Conservation (phyloP, 1,140 invertebrate species). For the Trachymyrmex cornetzi region DNA sequence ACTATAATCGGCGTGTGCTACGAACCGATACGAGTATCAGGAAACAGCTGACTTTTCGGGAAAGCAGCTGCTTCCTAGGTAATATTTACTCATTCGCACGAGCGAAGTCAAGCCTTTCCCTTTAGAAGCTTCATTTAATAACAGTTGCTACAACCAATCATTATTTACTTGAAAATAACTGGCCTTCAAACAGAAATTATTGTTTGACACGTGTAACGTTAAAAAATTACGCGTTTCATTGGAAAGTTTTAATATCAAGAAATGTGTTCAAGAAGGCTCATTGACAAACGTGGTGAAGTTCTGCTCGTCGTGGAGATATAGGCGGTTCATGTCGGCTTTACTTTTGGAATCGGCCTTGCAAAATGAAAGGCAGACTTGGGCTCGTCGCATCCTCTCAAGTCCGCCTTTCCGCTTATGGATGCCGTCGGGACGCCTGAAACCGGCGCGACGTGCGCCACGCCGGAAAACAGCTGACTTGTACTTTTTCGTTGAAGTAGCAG, state of each 20-base stretch:
- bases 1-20: conserved; percentile 29
- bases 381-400: not conserved
- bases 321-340: not conserved
- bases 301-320: not conserved
- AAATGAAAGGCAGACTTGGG: conserved; percentile 36
- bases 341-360: conserved; percentile 35
- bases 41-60: conserved; percentile 70
- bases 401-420: conserved; percentile 16
- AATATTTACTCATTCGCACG: conserved; percentile 38
- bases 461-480: conserved; percentile 79
- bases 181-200: conserved; percentile 9
- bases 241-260: conserved; percentile 8
- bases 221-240: not conserved
- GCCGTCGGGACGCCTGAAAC: conserved; percentile 53
- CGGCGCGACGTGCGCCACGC: conserved; percentile 74
- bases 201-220: conserved; percentile 24
- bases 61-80: conserved; percentile 55
- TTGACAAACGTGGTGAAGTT: not conserved
- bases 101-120: conserved; percentile 38
- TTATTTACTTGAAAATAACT: conserved; percentile 1
- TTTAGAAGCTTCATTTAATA: conserved; percentile 22
- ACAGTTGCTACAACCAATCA: conserved; percentile 10
- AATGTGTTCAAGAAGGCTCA: too few species aligned
- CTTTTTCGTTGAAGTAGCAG: conserved; percentile 77
- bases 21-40: conserved; percentile 47